Evolutionary conservation across 1,140 invertebrate genomes (phyloP).

Genomic region (Scaptomyza montana): DNA sequence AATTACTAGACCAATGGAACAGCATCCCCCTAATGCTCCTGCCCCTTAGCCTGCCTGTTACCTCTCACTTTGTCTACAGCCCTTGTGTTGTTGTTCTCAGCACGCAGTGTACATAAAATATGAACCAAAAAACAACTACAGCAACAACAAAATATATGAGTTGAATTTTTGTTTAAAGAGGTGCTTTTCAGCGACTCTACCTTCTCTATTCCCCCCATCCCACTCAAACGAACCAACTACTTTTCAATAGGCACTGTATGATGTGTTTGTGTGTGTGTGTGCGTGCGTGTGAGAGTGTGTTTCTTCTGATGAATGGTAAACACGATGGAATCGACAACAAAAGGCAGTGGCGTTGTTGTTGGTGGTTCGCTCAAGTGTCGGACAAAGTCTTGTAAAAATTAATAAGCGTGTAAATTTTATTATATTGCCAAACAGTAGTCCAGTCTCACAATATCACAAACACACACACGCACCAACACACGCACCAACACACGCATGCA

Average conservation of each 20-base stretch:
- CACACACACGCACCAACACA: neutral
- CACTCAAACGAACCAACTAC: constrained; percentile 13
- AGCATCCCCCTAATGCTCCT: neutral
- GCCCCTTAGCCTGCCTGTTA: neutral
- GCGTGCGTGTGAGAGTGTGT: constrained; percentile 1
- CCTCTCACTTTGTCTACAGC: constrained; percentile 1
- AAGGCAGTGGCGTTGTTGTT: constrained; percentile 33
- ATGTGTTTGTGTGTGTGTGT: constrained; percentile 17
- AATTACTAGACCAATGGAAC: constrained; percentile 45
- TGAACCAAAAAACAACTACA: constrained; percentile 26
- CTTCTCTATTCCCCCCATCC: neutral
- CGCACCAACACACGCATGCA: too few relatives aligned
- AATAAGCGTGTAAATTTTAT: constrained; percentile 81
- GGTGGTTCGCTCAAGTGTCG: constrained; percentile 67
- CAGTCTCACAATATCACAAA: constrained; percentile 11
- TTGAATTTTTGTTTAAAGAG: constrained; percentile 72
- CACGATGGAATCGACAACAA: constrained; percentile 36
- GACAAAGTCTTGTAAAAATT: constrained; percentile 79
- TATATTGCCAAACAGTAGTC: constrained; percentile 61
- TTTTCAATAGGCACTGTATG: constrained; percentile 30
- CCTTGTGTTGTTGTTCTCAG: neutral
- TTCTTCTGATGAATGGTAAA: constrained; percentile 43
- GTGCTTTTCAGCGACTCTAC: constrained; percentile 6
- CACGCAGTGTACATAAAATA: constrained; percentile 25
- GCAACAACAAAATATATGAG: constrained; percentile 27